Evolutionary conservation across 2,888 invertebrate species (phyloP).

Genomic region (Drosophila pseudotakahashii): DNA sequence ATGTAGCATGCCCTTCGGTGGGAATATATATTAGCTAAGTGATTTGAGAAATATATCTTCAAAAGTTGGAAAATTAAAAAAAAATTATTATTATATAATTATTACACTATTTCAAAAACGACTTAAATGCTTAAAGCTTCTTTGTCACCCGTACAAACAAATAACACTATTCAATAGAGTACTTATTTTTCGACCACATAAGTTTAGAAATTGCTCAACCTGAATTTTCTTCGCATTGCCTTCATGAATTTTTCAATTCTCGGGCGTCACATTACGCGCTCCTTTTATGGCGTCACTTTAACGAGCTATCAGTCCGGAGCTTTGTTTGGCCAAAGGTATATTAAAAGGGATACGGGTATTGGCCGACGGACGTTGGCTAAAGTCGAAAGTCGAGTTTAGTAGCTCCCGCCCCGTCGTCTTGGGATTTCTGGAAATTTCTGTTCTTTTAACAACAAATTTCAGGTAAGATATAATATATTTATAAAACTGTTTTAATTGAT

Average conservation of each 20-base stretch:
- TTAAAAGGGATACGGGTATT: conserved; percentile 32
- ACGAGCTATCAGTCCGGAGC: conserved; percentile 47
- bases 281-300: conserved; percentile 51
- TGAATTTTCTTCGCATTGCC: conserved; percentile 32
- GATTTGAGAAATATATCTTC: neutral
- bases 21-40: neutral
- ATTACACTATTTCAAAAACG: no score
- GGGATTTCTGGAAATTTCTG: no score
- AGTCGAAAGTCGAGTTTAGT: neutral
- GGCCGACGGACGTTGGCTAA: conserved; percentile 1
- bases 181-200: neutral
- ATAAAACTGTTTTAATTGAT: no score
- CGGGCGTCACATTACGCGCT: conserved; percentile 56
- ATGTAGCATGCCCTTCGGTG: conserved; percentile 22
- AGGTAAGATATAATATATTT: no score
- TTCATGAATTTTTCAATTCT: conserved; percentile 61
- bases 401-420: neutral
- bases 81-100: no score
- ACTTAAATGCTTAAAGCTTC: no score
- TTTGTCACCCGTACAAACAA: neutral
- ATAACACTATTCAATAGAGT: neutral
- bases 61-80: neutral
- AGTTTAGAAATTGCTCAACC: neutral
- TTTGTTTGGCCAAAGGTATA: conserved; percentile 41
- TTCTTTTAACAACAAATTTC: no score